Base-by-base conservation (phyloP, 2,797 vertebrate genomes). In the Coluber constrictor region DNA sequence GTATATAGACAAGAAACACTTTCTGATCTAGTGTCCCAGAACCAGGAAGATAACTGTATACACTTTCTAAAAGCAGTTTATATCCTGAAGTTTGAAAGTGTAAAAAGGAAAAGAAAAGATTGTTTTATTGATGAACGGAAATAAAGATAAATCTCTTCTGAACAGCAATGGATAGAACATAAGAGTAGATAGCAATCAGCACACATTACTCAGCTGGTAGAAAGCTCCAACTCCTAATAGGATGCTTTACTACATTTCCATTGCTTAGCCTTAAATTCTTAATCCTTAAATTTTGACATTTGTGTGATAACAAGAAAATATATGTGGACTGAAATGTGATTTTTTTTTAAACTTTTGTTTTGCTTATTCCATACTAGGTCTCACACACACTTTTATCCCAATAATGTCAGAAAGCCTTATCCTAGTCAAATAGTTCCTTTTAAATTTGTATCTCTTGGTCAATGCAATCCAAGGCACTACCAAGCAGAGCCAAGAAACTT, bases 401-500 rank as follows among this genome's bases (percentile, higher is more conserved):
- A 16, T 20, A 18, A 70, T n/a, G 59, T 66, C 32, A 29, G 47
- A 47, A 86, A 56, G 37, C 37, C 11, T 29, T 37, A 51, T 15
- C 13, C 11, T 55, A 13, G 51, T 23, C 89, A 63, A 86, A 56
- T n/a, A 20, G 25, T 54, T 63, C 15, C 5, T 18, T 54, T 55
- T 10, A 66, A 87, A 63, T 25, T 11, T 10, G 47, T 25, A 25
- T 15, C 32, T 18, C 3, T 83, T 83, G 74, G 37, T 43, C 83
- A 51, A 32, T 66, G 59, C 83, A 47, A 59, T 90, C 43, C 83
- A 27, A 59, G 61, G 29, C 37, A 32, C 1, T 23, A 57, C 23
- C 86, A 83, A 93, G 90, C 29, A 57, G 56, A 88, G 57, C 66
- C 66, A 89, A 57, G 86, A 93, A 93, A 93, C 86, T 93, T 93